These are phyloP conservation scores for Andrena hattorfiana DNA, from an alignment of 2,888 invertebrate genomes.

Conservation along the genomic window DNA sequence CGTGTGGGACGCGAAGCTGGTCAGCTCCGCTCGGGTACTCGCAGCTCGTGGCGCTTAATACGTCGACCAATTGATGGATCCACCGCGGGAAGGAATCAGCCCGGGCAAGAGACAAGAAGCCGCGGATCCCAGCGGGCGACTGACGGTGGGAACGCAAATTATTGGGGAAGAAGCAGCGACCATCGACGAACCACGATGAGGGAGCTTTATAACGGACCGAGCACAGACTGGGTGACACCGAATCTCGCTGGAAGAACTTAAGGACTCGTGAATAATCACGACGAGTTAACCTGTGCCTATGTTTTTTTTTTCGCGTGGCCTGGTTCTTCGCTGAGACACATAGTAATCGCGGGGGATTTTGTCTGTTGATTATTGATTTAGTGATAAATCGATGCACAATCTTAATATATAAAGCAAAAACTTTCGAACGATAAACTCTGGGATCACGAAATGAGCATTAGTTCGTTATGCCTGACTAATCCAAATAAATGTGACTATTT, in stretches of 20 bases:
- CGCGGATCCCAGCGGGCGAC: conserved; percentile 10
- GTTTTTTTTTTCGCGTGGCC: not conserved
- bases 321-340: no score
- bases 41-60: conserved; percentile 49
- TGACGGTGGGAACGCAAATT: conserved; percentile 15
- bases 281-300: not conserved
- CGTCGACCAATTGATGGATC: conserved; percentile 46
- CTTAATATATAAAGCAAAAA: no score
- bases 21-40: conserved; percentile 6
- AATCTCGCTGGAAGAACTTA: not conserved
- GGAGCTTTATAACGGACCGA: not conserved
- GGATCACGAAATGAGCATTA: no score
- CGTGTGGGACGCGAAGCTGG: not conserved
- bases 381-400: no score
- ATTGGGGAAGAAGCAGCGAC: conserved; percentile 1
- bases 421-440: no score
- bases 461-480: no score
- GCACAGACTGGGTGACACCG: conserved; percentile 41
- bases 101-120: conserved; percentile 11
- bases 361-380: no score
- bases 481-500: no score
- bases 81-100: conserved; percentile 14
- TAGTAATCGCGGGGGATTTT: no score
- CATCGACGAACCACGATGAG: conserved; percentile 5
- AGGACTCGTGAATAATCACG: conserved; percentile 4